A percentile compares a stretch with the other conserved stretches of the same genome.
Conservation (phyloP, 2,888 invertebrate species). For the Oligia strigilis region DNA sequence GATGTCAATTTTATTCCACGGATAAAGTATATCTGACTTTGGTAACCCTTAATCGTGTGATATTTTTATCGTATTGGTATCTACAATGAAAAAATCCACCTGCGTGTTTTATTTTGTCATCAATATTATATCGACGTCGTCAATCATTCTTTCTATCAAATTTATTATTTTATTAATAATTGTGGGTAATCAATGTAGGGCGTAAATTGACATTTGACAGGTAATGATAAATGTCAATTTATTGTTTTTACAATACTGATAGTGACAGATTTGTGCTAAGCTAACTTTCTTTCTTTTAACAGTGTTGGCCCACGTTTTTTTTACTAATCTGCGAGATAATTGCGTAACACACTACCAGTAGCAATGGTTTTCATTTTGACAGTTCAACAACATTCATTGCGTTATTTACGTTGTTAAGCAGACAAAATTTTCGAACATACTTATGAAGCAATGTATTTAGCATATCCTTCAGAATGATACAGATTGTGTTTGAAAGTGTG, state of each 20-base stretch:
- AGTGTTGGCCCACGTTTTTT: not conserved
- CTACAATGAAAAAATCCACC: not conserved
- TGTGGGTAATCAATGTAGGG: conserved; percentile 1
- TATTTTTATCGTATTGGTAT: not conserved
- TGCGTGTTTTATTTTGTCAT: not conserved
- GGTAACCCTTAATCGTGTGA: not conserved
- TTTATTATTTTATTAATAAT: not conserved
- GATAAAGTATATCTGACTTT: too few species aligned
- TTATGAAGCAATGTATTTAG: too few species aligned
- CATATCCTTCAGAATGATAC: too few species aligned
- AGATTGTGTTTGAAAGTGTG: not conserved
- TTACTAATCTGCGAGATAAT: too few species aligned
- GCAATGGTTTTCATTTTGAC: not conserved
- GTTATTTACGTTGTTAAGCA: not conserved
- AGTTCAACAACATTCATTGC: not conserved
- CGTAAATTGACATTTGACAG: too few species aligned
- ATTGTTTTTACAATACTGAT: too few species aligned
- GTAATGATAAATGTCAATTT: too few species aligned
- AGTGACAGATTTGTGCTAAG: too few species aligned
- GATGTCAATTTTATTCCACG: too few species aligned
- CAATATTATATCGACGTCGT: not conserved
- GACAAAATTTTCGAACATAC: too few species aligned
- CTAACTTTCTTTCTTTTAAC: not conserved
- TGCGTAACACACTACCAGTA: not conserved
- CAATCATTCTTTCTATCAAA: not conserved